A percentile compares a stretch with the other conserved stretches of the same genome.
Evolutionary conservation across 2,113 vertebrate genomes (phyloP).

Genomic region (Thomomys bottae): DNA sequence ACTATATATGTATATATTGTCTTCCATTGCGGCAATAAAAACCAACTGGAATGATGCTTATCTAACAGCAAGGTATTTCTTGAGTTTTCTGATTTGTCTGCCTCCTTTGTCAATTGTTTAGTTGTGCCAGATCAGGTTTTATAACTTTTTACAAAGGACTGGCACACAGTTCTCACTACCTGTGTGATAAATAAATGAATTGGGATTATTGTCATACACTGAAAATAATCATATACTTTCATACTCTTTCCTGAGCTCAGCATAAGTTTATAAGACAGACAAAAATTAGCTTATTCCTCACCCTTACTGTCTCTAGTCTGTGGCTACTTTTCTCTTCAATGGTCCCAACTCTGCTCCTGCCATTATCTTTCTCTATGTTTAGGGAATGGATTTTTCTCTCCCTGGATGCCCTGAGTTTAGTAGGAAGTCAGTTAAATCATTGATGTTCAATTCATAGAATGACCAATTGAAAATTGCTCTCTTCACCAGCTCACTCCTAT

Average conservation of each 20-base stretch:
- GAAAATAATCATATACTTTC: too few species aligned
- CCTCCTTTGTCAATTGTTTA: neutral
- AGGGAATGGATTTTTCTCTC: neutral
- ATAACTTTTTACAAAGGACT: neutral
- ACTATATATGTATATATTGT: neutral
- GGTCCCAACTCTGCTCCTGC: neutral
- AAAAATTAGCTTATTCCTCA: neutral
- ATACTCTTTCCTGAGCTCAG: too few species aligned
- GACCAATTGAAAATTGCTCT: neutral
- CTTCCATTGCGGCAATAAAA: neutral
- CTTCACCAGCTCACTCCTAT: neutral
- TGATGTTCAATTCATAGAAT: neutral
- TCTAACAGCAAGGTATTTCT: neutral
- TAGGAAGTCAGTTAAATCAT: neutral
- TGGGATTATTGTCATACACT: neutral
- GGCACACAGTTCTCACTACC: neutral
- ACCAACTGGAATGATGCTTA: neutral
- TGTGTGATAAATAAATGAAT: neutral
- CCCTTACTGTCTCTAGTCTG: neutral
- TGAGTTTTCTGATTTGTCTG: neutral
- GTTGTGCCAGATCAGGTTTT: neutral
- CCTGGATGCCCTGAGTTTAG: neutral
- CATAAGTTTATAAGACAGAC: neutral
- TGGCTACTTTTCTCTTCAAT: neutral
- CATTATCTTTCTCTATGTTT: neutral